phyloP scores from a whole-genome alignment of 2,888 invertebrate genomes.

The Acanthopleura granulata region DNA sequence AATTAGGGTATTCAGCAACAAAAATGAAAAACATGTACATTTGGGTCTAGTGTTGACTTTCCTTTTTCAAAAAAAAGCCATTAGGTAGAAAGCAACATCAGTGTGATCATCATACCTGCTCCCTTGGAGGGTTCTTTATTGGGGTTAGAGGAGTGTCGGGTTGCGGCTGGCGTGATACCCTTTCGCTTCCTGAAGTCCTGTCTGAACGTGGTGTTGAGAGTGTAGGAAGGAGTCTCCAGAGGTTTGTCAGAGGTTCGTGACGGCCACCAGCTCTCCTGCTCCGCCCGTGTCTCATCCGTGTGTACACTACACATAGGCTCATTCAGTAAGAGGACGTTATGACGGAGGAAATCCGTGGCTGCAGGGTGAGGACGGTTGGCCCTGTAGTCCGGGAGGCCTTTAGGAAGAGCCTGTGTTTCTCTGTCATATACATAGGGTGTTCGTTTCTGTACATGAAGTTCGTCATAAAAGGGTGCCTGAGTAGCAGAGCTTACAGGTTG shows the following conservation, averaged over 20 bases:
- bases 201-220: constrained; percentile 56
- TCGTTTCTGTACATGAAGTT: neutral
- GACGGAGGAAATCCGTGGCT: constrained; percentile 58
- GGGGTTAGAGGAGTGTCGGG: constrained; percentile 53
- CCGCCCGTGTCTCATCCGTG: constrained; percentile 45
- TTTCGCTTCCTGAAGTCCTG: constrained; percentile 47
- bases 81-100: neutral
- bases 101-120: constrained; percentile 39
- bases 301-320: constrained; percentile 64
- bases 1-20: no score
- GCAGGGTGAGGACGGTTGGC: constrained; percentile 58
- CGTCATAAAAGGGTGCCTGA: constrained; percentile 26
- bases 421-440: neutral
- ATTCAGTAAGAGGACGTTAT: constrained; percentile 61
- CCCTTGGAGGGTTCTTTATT: constrained; percentile 55
- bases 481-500: neutral
- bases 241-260: constrained; percentile 44
- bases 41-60: no score
- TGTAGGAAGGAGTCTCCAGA: constrained; percentile 48
- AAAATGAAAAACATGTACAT: no score
- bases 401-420: constrained; percentile 30
- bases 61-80: neutral
- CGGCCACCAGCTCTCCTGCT: constrained; percentile 63
- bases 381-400: constrained; percentile 39
- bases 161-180: constrained; percentile 33